Percentiles rank a stretch among this genome's conserved stretches.
Evolutionary conservation across 2,888 invertebrate species (phyloP).

Genomic region (Dryadula phaetusa): DNA sequence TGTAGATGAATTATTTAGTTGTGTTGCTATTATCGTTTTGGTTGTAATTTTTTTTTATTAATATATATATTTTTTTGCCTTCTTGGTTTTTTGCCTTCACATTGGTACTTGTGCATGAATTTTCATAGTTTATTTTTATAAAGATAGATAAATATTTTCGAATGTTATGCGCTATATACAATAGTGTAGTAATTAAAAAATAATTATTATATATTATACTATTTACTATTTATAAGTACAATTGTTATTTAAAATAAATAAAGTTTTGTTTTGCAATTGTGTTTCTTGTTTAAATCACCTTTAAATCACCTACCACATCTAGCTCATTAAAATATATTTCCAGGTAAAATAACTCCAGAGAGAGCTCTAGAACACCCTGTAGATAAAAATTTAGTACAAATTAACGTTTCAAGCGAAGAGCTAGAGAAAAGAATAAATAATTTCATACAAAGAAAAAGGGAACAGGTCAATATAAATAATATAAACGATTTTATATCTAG

Average conservation of each 20-base stretch:
- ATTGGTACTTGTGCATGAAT: not conserved
- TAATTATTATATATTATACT: no score
- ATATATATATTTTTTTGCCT: not conserved
- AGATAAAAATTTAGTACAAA: conserved; percentile 85
- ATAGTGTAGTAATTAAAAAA: no score
- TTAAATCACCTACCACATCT: not conserved
- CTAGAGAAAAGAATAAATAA: conserved; percentile 88
- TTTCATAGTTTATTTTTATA: no score
- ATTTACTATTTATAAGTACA: conserved; percentile 30
- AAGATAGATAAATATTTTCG: no score
- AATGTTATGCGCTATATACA: no score
- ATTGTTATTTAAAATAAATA: conserved; percentile 42
- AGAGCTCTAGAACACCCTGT: conserved; percentile 46
- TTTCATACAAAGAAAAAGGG: conserved; percentile 90
- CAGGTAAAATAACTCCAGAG: conserved; percentile 35
- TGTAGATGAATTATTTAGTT: not conserved
- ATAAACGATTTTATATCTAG: conserved; percentile 88
- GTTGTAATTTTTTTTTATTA: not conserved
- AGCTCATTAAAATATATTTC: conserved; percentile 25
- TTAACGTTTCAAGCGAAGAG: conserved; percentile 87
- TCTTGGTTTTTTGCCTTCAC: not conserved
- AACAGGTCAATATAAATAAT: conserved; percentile 89
- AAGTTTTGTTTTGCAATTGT: conserved; percentile 32
- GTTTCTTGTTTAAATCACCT: conserved; percentile 3
- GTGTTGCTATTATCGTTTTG: not conserved